Base-by-base conservation (phyloP, 2,888 invertebrate genomes). In the Cataglyphis cursor region DNA sequence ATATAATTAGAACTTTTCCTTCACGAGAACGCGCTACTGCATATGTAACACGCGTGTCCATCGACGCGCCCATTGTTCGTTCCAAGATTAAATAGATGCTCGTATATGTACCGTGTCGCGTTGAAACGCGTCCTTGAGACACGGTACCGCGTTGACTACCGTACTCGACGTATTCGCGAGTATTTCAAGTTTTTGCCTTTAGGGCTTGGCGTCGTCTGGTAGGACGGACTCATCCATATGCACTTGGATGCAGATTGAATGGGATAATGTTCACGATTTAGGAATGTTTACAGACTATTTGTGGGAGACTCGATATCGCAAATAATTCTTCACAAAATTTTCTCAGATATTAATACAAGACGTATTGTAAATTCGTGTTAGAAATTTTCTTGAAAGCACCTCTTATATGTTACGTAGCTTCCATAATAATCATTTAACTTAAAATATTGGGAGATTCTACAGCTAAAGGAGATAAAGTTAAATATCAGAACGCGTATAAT, bases 51-150 rank as follows among this genome's bases (percentile, higher is more conserved):
- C 75, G 75, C 62, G 57, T 75, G 70, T 28, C 41, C 31, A 41
- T 28, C 68, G 24, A 41, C 59, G 59, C 41, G 59, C 51, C 62
- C 62, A 44, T 62, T 68, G 31, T 28, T 44, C 15, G 35, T 48
- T n/a, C 6, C 41, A 31, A 62, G 62, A 74, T 54, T 61, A 84
- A 78, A n/a, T 35, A 48, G 65, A 44, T 65, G 41, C 81, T 74
- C 75, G 81, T 83, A 66, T 24, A 66, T 28, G 73, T 82, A 70
- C 80, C 83, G 85, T 83, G 83, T 75, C 87, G 83, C 82, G 68
- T 88, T 85, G 85, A 89, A 61, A 54, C 51, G 78, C 73, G 88
- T 85, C 86, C 89, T 89, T 89, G 89, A 89, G 84, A 83, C 81
- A 15, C 59, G 81, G 81, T 72, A 70, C 76, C 75, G 66, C 81